phyloP scores from a whole-genome alignment of 2,888 invertebrate genomes.

The Colletes collaris region DNA sequence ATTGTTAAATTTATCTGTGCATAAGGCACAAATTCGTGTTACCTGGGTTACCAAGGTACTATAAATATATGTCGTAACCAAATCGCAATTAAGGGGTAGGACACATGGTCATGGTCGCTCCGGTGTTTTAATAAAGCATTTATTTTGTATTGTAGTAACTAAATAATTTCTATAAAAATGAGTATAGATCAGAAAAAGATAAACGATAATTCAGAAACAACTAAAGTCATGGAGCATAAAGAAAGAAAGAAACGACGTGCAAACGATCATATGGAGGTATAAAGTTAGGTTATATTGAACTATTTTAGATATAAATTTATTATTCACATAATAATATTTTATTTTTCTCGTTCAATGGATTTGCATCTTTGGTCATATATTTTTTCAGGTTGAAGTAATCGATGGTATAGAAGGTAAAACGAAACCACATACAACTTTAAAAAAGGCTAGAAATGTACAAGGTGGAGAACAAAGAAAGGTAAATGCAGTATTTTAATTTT shows the following conservation, averaged over 20 bases:
- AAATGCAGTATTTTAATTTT: conserved; percentile 24
- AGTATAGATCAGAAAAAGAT: conserved; percentile 20
- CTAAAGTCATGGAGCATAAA: conserved; percentile 19
- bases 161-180: conserved; percentile 25
- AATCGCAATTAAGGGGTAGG: too few species aligned
- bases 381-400: conserved; percentile 85
- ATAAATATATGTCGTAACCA: too few species aligned
- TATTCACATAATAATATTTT: background rate
- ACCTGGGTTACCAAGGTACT: too few species aligned
- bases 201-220: conserved; percentile 13
- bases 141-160: conserved; percentile 1
- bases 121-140: background rate
- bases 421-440: conserved; percentile 80
- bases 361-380: background rate
- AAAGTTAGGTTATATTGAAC: conserved; percentile 34
- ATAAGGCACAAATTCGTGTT: too few species aligned
- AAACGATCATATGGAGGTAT: conserved; percentile 59
- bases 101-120: background rate
- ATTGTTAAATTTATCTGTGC: too few species aligned
- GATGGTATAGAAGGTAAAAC: conserved; percentile 86
- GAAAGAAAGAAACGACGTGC: conserved; percentile 46
- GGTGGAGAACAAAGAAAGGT: conserved; percentile 77
- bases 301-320: background rate
- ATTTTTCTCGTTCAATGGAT: background rate
- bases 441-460: conserved; percentile 72